phyloP scores from a whole-genome alignment of 2,888 invertebrate species.

The Carpatolechia fugitivella region DNA sequence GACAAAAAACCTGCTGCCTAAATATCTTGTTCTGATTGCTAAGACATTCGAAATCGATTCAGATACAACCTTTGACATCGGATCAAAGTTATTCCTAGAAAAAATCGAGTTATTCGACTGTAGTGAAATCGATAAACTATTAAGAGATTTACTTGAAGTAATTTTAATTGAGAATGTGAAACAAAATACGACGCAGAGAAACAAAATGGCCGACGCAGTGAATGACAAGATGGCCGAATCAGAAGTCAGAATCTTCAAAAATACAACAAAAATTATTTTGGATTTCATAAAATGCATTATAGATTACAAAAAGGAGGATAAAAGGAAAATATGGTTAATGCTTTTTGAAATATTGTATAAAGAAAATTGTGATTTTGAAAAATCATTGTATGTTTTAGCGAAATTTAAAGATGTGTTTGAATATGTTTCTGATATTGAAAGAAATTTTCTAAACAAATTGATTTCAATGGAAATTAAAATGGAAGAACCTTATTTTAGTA shows the following conservation, averaged over 20 bases:
- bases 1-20: constrained; percentile 36
- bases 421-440: neutral
- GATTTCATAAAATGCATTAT: constrained; percentile 26
- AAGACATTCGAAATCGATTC: constrained; percentile 29
- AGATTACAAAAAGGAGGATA: constrained; percentile 11
- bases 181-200: neutral
- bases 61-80: constrained; percentile 31
- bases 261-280: constrained; percentile 23
- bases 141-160: constrained; percentile 19
- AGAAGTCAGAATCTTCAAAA: constrained; percentile 22
- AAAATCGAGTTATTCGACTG: constrained; percentile 43
- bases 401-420: constrained; percentile 19
- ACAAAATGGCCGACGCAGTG: neutral
- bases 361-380: constrained; percentile 16
- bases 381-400: constrained; percentile 26
- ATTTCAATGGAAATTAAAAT: constrained; percentile 14
- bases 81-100: constrained; percentile 36
- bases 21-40: constrained; percentile 31
- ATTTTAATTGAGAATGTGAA: neutral
- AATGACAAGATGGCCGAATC: constrained; percentile 1
- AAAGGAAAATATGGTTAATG: constrained; percentile 2
- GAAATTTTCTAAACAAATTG: constrained; percentile 22
- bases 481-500: constrained; percentile 14
- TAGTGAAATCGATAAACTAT: constrained; percentile 21
- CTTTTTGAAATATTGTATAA: constrained; percentile 19